Evolutionary conservation across 2,797 vertebrate species (phyloP), one percentile per base, ranked within the genome.

Genomic region (Moxostoma hubbsi): DNA sequence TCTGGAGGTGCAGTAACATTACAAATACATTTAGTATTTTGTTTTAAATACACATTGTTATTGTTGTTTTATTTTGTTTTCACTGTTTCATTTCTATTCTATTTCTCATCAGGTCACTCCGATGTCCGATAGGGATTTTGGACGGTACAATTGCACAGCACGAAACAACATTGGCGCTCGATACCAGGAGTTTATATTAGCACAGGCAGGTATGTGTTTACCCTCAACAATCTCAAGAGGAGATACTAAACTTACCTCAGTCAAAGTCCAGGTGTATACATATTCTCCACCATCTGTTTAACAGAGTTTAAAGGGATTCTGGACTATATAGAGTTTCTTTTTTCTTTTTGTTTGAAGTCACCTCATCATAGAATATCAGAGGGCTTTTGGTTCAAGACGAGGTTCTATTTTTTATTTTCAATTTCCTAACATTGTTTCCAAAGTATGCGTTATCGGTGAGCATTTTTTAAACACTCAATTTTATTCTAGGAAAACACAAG

Each of bases 111-210:
- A 96, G 97, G 95, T 98, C 89, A 97, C 97, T 64, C 97, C 97
- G 0, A 94, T 95, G 89, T 97, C 96, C 6, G 97, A 99, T 84
- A 94, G 90, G 85, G 97, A 99, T 88, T 99, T 98, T 61, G 97
- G 97, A 71, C 92, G 94, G 45, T 99, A 98, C 87, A 98, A 98
- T 85, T 99, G 97, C 88, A 98, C 97, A n/a, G 97, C 97, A 59
- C 94, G 96, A 75, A 99, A 99, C 89, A 95, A 93, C 89, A 96
- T 99, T 45, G 97, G 97, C 58, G 93, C 95, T 66, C 92, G 95
- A 84, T 96, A 95, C 89, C 96, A 97, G 87, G 97, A 98, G 87
- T 98, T 97, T 85, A 96, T 95, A 54, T 94, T 99, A 89, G 95
- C 94, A 61, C 95, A 97, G 91, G 97, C 97, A 89, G 97, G 97